These are phyloP conservation scores for Ptilodon capucinus DNA, from an alignment of 2,888 invertebrate genomes.

Conservation along the genomic window DNA sequence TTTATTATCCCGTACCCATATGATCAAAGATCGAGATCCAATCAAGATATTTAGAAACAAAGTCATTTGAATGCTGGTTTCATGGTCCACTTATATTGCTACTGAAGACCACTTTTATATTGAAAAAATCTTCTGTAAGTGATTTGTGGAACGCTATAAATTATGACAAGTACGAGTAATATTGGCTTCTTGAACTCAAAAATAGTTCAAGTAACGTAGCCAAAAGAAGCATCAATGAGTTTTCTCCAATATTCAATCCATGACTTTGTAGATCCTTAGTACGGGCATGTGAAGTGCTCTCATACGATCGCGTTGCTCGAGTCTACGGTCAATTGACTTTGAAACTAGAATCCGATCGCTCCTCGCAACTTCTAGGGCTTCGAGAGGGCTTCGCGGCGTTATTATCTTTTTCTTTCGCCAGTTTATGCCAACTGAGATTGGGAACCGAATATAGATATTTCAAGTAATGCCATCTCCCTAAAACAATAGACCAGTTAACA, in stretches of 20 bases:
- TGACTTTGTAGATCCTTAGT: not conserved
- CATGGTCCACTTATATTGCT: too few species aligned
- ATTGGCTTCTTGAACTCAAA: too few species aligned
- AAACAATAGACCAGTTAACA: too few species aligned
- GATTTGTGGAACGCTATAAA: too few species aligned
- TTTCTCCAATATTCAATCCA: not conserved
- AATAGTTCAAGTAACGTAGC: not conserved
- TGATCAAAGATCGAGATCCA: too few species aligned
- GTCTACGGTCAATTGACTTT: conserved; percentile 50
- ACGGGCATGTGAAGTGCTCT: conserved; percentile 33
- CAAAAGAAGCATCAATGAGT: not conserved
- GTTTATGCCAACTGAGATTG: conserved; percentile 6
- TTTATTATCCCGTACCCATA: too few species aligned
- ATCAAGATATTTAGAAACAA: too few species aligned
- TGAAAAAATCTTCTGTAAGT: too few species aligned
- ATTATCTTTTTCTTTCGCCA: conserved; percentile 25
- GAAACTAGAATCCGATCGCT: conserved; percentile 48
- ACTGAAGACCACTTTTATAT: too few species aligned
- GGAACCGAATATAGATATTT: not conserved
- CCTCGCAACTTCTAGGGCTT: conserved; percentile 36
- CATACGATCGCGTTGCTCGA: conserved; percentile 27
- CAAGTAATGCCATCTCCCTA: too few species aligned
- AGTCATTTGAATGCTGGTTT: too few species aligned
- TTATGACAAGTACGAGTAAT: too few species aligned
- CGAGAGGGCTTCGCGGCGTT: conserved; percentile 27